Evolutionary conservation across 2,113 vertebrate species (phyloP), one percentile per base, ranked within the genome.

Genomic region (Hirundichthys speculiger): DNA sequence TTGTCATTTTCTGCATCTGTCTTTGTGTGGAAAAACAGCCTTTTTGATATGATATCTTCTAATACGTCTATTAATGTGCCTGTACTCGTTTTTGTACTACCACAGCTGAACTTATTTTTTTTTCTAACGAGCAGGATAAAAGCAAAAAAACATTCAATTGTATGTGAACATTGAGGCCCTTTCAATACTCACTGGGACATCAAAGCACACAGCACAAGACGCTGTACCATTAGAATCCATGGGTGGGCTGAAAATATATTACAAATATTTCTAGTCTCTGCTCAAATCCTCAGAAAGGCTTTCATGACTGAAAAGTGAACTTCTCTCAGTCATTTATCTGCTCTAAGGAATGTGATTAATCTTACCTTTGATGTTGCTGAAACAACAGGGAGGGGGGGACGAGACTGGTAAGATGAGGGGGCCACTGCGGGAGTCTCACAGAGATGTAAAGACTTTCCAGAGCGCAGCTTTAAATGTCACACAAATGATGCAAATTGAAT

Each of bases 401-500:
- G 53, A 73, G 51, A 79, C 42, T 54, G 64, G 48, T 41, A 59
- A 49, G 40, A 66, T 45, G 60, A 59, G 48, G 56, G 56, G 46
- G 64, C 47, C 57, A 11, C 64, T 24, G 45, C 10, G 60, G 59
- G 67, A 58, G 69, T 42, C 48, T 56, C 77, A 65, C 7, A 43
- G 55, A 69, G 65, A 75, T 67, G 68, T 69, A 69, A 81, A 83
- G 77, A 62, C 65, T 70, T 39, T 20, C 14, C 18, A 45, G 65
- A 47, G 52, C 42, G 42, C n/a, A 5, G 66, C 75, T 85, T 73
- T 80, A 64, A 85, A 80, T 68, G 77, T 55, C 25, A 11, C 16
- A 22, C 67, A 82, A 87, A 86, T 82, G 78, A 87, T 81, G 43
- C 48, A 61, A 73, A 84, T 84, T 80, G 60, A 84, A 88, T 60